Percentiles rank a stretch among this genome's conserved stretches.
phyloP scores from a whole-genome alignment of 64 coral and sea anemone species.

The Stichodactyla mertensii region DNA sequence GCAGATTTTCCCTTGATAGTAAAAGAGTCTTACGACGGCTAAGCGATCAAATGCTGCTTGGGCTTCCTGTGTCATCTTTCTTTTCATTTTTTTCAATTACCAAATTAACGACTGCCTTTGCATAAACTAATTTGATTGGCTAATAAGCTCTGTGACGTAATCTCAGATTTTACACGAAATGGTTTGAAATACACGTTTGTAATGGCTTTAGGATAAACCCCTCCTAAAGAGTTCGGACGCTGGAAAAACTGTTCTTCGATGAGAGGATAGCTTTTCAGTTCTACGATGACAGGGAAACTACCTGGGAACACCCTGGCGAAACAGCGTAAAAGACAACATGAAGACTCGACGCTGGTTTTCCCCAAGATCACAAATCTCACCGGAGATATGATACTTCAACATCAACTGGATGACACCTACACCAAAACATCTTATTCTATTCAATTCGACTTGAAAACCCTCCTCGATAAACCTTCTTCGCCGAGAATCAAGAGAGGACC shows the following conservation, averaged over 20 bases:
- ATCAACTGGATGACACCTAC: slow-evolving; percentile 14
- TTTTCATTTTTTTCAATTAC: not conserved
- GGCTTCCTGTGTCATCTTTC: not conserved
- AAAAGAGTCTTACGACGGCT: too few species aligned
- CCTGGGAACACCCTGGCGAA: not conserved
- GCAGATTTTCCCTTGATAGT: too few species aligned
- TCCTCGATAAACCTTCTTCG: slow-evolving; percentile 28
- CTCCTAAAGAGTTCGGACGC: not conserved
- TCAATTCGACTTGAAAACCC: not conserved
- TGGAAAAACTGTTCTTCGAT: not conserved
- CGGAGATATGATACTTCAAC: not conserved
- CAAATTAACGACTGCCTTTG: not conserved
- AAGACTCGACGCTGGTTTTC: slow-evolving; percentile 34
- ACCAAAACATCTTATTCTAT: slow-evolving; percentile 45
- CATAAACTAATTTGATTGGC: not conserved
- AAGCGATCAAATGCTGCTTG: not conserved
- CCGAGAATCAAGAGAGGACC: slow-evolving; percentile 35
- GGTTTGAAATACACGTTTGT: not conserved
- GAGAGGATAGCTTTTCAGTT: not conserved
- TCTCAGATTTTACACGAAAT: not conserved
- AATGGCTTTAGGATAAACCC: not conserved
- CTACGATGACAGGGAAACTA: not conserved
- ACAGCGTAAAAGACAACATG: slow-evolving; percentile 50
- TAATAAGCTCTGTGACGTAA: slow-evolving; percentile 8
- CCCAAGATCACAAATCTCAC: slow-evolving; percentile 8